phyloP scores from a whole-genome alignment of 2,888 invertebrate genomes.

The Pristionchus mayeri region DNA sequence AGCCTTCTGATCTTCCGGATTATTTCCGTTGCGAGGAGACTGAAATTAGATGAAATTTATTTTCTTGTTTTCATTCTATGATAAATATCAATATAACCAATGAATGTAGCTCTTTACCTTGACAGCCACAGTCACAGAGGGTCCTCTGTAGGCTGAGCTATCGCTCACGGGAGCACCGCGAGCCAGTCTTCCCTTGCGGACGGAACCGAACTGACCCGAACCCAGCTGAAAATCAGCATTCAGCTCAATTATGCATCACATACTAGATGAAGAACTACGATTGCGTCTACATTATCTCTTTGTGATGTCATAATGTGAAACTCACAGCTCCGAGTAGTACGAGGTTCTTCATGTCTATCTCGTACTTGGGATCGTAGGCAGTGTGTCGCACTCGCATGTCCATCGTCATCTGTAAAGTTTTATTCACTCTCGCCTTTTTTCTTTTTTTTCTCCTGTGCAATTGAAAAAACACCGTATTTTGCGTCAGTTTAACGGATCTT shows the following conservation, averaged over 20 bases:
- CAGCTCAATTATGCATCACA: too few relatives aligned
- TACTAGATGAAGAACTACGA: too few relatives aligned
- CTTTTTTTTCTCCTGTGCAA: not conserved
- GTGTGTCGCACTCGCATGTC: slow-evolving; percentile 34
- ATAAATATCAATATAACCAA: too few relatives aligned
- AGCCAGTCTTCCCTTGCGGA: slow-evolving; percentile 55
- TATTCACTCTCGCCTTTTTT: too few relatives aligned
- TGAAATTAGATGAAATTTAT: too few relatives aligned
- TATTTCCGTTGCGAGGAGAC: slow-evolving; percentile 29
- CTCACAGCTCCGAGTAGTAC: slow-evolving; percentile 7
- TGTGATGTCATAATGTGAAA: not conserved
- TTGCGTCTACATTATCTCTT: too few relatives aligned
- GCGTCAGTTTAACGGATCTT: too few relatives aligned
- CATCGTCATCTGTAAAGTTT: slow-evolving; percentile 15
- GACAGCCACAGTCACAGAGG: slow-evolving; percentile 58
- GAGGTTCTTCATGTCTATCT: slow-evolving; percentile 42
- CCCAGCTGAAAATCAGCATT: slow-evolving; percentile 58
- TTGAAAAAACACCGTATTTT: too few relatives aligned
- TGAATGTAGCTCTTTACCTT: slow-evolving; percentile 56
- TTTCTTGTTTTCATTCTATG: too few relatives aligned
- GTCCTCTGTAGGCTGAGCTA: slow-evolving; percentile 51
- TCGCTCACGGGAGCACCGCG: slow-evolving; percentile 54
- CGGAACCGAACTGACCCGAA: slow-evolving; percentile 60
- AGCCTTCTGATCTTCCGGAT: slow-evolving; percentile 57
- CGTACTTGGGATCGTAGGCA: slow-evolving; percentile 48